A percentile compares a stretch with the other conserved stretches of the same genome.
phyloP scores from a whole-genome alignment of 2,797 vertebrate species.

The Chaenodraco wilsoni region DNA sequence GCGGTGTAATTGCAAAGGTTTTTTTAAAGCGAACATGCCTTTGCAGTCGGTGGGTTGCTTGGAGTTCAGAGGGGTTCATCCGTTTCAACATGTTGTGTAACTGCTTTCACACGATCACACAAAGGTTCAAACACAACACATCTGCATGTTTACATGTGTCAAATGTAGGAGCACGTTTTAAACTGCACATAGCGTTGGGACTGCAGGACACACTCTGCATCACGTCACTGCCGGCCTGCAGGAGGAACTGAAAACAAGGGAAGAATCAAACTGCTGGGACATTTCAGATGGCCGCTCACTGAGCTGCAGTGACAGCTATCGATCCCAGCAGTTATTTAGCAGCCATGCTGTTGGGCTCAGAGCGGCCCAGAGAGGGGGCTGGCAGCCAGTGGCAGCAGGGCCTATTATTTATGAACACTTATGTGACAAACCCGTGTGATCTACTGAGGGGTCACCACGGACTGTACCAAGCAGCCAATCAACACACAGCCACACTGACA shows the following conservation, averaged over 20 bases:
- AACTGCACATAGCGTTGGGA: conserved; percentile 12
- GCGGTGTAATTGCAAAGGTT: too few relatives aligned
- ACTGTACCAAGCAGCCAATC: conserved; percentile 41
- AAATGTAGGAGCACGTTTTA: neutral
- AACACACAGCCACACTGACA: conserved; percentile 18
- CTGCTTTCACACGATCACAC: too few relatives aligned
- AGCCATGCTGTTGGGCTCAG: conserved; percentile 48
- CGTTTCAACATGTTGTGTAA: too few relatives aligned
- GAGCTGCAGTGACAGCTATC: conserved; percentile 75
- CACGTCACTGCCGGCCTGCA: conserved; percentile 17
- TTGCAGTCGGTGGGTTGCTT: too few relatives aligned
- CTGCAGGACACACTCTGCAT: conserved; percentile 36
- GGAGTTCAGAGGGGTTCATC: too few relatives aligned
- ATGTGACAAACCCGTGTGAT: conserved; percentile 72
- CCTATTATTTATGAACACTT: conserved; percentile 73
- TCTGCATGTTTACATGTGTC: neutral
- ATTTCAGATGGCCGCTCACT: conserved; percentile 59
- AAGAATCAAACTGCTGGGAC: conserved; percentile 65
- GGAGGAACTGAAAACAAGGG: conserved; percentile 44
- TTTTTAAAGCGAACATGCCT: too few relatives aligned
- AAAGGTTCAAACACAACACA: too few relatives aligned
- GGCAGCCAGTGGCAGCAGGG: conserved; percentile 34
- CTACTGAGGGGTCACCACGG: conserved; percentile 49
- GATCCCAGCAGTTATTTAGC: conserved; percentile 76
- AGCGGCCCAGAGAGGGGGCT: conserved; percentile 47